Percentiles rank a stretch among this genome's conserved stretches.
Conservation (phyloP, 2,888 invertebrate genomes). For the Plutella xylostella region DNA sequence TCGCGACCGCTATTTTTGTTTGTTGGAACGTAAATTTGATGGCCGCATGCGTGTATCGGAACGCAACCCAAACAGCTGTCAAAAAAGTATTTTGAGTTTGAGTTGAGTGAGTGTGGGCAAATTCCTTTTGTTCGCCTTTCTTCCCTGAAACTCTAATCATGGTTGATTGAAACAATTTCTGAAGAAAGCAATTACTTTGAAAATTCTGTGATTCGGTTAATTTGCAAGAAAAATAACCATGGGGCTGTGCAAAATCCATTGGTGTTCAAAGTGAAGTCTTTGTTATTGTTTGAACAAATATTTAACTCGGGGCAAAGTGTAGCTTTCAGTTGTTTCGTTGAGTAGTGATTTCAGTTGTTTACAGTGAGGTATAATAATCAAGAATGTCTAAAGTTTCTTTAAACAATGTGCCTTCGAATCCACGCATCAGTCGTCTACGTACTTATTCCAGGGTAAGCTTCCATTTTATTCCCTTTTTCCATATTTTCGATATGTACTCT, state of each 20-base stretch:
- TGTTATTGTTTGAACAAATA: constrained; percentile 22
- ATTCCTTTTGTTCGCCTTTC: neutral
- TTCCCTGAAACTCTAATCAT: neutral
- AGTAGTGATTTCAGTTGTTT: constrained; percentile 19
- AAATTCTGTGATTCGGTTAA: constrained; percentile 5
- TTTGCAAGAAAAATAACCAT: constrained; percentile 16
- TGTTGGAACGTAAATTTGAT: no score
- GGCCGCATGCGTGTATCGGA: constrained; percentile 35
- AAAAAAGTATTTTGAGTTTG: constrained; percentile 17
- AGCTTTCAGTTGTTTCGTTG: constrained; percentile 25
- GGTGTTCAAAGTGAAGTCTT: constrained; percentile 37
- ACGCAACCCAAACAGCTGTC: constrained; percentile 39
- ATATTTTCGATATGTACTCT: no score
- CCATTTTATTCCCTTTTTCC: neutral
- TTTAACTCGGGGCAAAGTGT: neutral
- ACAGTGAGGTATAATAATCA: constrained; percentile 20
- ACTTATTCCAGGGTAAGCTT: constrained; percentile 59
- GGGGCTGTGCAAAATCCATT: constrained; percentile 36
- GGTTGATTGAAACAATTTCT: neutral
- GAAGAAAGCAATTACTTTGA: constrained; percentile 9
- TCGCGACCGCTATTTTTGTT: no score
- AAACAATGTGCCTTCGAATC: constrained; percentile 61
- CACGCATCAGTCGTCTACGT: constrained; percentile 54
- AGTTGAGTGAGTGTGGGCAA: neutral
- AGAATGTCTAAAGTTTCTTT: constrained; percentile 63